Evolutionary conservation across 2,888 invertebrate genomes (phyloP), one percentile per base, ranked within the genome.

Genomic region (Melolontha melolontha): DNA sequence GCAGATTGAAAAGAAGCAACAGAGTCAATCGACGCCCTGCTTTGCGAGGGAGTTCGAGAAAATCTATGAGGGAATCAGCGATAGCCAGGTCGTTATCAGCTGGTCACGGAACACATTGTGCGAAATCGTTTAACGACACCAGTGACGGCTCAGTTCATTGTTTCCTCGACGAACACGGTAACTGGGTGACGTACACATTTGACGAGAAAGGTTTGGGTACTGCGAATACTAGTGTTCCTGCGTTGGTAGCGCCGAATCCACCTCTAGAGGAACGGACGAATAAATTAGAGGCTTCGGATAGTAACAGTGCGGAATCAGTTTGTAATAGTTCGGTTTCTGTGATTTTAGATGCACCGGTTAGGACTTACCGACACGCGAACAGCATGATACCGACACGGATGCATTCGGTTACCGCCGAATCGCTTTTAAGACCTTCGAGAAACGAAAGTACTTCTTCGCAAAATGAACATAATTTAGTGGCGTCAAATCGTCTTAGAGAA

Each of bases 151-250:
- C 94, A 0, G 91, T 94, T 44, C 95, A 95, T 81, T 94, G 91
- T 80, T 94, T 94, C 77, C 89, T 92, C 81, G 95, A 95, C 77
- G 94, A 95, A 79, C 89, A 90, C 75, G 94, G 94, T 47, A 92
- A 93, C 76, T 95, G 94, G 93, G 88, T 93, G 84, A 92, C 94
- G 0, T 93, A 93, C 77, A 93, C 94, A 0, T 95, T 96, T 79
- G 93, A 94, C 75, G 93, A 93, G 76, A 91, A 91, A 74, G 90
- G 91, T 73, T 84, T 87, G 1, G 88, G 88, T 75, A 72, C 72
- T 72, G 72, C 66, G 5, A 67, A 70, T n/a, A 64, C 54, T 0
- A 59, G 39, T n/a, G 62, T 34, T 5, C 50, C 41, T 10, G 39
- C 62, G 10, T n/a, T 59, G 12, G 29, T 51, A 4, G 50, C 57